Conservation (phyloP, 2,113 vertebrate species). For the human region DNA sequence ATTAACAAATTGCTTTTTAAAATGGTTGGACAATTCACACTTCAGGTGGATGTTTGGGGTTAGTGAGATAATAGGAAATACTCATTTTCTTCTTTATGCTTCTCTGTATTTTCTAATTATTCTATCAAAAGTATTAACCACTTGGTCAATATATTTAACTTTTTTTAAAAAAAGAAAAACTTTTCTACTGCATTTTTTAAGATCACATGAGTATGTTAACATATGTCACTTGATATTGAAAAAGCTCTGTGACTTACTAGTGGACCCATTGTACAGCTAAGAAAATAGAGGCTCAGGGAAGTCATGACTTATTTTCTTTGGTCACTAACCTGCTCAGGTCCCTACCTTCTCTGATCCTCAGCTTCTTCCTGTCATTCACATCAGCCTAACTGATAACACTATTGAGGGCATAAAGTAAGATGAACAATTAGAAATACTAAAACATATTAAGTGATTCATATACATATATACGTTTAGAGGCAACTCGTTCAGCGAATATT, state of each 20-base stretch:
- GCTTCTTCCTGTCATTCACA: not conserved
- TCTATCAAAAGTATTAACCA: not conserved
- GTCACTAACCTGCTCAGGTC: too few relatives aligned
- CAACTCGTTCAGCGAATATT: not conserved
- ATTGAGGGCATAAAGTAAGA: not conserved
- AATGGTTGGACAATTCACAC: not conserved
- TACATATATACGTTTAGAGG: not conserved
- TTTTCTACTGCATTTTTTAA: not conserved
- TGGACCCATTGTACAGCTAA: not conserved
- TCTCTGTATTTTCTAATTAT: not conserved
- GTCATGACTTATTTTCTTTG: not conserved
- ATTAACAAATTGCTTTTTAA: not conserved
- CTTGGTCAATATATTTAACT: not conserved
- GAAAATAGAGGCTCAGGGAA: not conserved
- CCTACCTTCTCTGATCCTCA: not conserved
- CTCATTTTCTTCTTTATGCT: not conserved
- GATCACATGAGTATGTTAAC: not conserved
- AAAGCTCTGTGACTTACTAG: not conserved
- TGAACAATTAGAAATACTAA: not conserved
- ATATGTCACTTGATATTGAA: not conserved
- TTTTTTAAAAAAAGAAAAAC: not conserved
- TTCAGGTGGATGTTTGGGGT: rapidly evolving
- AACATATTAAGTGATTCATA: too few relatives aligned
- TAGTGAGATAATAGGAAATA: not conserved
- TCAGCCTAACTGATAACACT: not conserved